Evolutionary conservation across 2,888 invertebrate species (phyloP), one percentile per base, ranked within the genome.

Genomic region (Phalera bucephala): DNA sequence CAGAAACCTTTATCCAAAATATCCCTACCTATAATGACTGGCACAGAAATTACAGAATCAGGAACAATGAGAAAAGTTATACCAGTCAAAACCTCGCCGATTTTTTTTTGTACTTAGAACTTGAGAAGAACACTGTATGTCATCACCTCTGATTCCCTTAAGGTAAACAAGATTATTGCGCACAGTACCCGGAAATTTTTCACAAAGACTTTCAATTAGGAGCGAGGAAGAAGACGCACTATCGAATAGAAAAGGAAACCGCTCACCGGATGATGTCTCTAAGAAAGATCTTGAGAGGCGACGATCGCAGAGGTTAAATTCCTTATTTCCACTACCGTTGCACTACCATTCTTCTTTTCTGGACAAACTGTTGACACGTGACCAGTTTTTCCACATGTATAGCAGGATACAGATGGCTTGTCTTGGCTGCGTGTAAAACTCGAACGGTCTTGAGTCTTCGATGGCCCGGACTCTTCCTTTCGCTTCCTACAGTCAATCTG

Each of bases 291-390:
- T 37, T n/a, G 40, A 20, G 0, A 17, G 8, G 0, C 17, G 14
- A 0, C 10, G 37, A 5, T 33, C 44, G 22, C 46, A 41, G 1
- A 27, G 12, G 3, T 50, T 11, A 1, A 50, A 39, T 0, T 45
- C 45, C 14, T 50, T 45, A 3, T n/a, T n/a, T 20, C 6, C 21
- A 6, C 32, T 7, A 27, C 6, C 1, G 14, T 14, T 28, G 22
- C 14, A 4, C 31, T 13, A 8, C 25, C 11, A 22, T 7, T 19
- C 23, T 27, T 23, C 13, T 20, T 33, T 10, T 36, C 36, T 2
- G 27, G 38, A 17, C 49, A 49, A 0, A 0, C 25, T 1, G 41
- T 21, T 7, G 8, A 2, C 8, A 4, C 2, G 8, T 21, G 21
- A 8, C 21, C 21, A 2, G 8, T 2, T 4, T 7, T 21, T 7